Conservation (phyloP, 2,113 vertebrate genomes). For the Heterochromis multidens region DNA sequence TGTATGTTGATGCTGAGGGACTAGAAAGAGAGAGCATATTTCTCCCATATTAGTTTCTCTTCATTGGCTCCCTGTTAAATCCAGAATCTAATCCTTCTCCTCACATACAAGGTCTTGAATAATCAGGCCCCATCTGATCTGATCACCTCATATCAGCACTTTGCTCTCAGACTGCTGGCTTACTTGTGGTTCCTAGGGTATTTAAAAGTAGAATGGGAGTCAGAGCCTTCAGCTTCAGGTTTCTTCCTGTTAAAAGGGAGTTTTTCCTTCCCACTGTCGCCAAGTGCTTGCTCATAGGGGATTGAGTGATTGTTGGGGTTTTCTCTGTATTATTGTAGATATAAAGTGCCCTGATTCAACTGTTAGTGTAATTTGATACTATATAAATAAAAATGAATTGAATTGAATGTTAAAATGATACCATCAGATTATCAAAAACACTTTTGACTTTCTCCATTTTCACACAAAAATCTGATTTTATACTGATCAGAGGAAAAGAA, state of each 20-base stretch:
- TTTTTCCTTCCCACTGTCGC: background rate
- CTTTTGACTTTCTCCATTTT: background rate
- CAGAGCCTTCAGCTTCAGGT: too few relatives aligned
- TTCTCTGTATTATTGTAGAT: background rate
- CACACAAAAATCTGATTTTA: fast-evolving
- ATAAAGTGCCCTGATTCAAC: background rate
- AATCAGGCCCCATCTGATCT: too few relatives aligned
- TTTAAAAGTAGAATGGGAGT: too few relatives aligned
- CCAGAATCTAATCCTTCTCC: too few relatives aligned
- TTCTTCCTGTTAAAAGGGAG: background rate
- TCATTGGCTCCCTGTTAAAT: too few relatives aligned
- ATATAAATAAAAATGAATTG: background rate
- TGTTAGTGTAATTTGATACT: background rate
- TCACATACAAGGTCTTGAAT: too few relatives aligned
- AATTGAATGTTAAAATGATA: background rate
- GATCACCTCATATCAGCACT: too few relatives aligned
- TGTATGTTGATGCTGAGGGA: background rate
- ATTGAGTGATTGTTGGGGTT: background rate
- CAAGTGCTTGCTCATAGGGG: background rate
- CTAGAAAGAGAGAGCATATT: background rate
- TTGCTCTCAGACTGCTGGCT: too few relatives aligned
- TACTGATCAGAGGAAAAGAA: background rate
- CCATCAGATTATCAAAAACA: background rate
- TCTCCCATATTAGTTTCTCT: too few relatives aligned
- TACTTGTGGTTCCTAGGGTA: too few relatives aligned